Evolutionary conservation across 37 sponge, comb jelly and placozoan genomes (phyloP), one percentile per base, ranked within the genome.

Genomic region (Spongilla lacustris): DNA sequence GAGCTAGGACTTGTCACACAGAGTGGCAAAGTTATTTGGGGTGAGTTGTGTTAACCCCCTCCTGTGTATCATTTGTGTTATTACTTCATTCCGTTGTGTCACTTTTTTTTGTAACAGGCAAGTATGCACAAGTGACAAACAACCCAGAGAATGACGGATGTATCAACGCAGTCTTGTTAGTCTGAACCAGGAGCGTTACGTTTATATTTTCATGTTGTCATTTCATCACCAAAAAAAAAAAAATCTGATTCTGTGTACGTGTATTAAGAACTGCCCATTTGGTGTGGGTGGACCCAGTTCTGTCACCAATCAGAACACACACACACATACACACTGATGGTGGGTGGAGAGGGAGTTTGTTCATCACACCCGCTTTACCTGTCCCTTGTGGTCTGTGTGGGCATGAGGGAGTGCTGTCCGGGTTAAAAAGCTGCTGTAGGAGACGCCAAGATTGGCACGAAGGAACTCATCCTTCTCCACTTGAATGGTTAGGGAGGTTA

Each of bases 131-230:
- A 75, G 99, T 99, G 2, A 99, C 99, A 0, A 99, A 99, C 68
- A 81, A 97, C 86, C 99, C 99, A 48, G 99, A 99, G 75, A 99
- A 99, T 85, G 99, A 99, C 78, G 99, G 99, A 68, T 99, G 99
- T 50, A 95, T 99, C 67, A 99, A 99, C 93, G 99, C 98, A 58
- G 99, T 99, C 10, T 73, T 99, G 74, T 73, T 99, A 35, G 99
- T 99, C 25, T 98, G 67, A 88, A 28, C 24, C 77, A 17, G 19
- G 21, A 19, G 19, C 1, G 14, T 14, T 58, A 14, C 19, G 21
- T 58, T 17, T 58, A 17, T 14, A 58, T 58, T 58, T 58, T 58
- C 21, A 17, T 58, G 58, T 17, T 58, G 58, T 58, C 58, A 58
- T 58, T 58, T 58, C 14, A 58, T 58, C 58, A 58, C 19, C 41